Conservation (phyloP, 1,140 invertebrate genomes). For the Drosophila virilis region DNA sequence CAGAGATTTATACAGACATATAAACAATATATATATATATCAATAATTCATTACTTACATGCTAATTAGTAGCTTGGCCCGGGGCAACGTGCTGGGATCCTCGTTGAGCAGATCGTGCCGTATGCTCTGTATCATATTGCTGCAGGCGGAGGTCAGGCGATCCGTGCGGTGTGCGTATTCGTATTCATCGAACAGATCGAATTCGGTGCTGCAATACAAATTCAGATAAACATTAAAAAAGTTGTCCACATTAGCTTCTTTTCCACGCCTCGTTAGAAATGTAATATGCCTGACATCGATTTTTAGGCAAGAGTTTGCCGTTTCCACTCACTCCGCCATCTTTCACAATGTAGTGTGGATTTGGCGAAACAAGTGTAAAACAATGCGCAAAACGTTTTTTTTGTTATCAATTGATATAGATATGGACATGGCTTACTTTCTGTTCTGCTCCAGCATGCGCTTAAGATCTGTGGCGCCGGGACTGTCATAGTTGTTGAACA, state of each 20-base stretch:
- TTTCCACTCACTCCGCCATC: too few species aligned
- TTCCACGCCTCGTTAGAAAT: too few species aligned
- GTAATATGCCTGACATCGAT: too few species aligned
- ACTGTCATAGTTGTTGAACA: constrained; percentile 74
- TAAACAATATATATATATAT: not conserved
- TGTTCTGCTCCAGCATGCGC: constrained; percentile 6
- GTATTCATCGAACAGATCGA: constrained; percentile 34
- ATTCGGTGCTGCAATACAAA: constrained; percentile 44
- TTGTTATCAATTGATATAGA: too few species aligned
- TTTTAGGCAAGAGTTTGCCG: too few species aligned
- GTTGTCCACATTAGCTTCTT: too few species aligned
- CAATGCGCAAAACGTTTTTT: too few species aligned
- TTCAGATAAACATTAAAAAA: too few species aligned
- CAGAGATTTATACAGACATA: not conserved
- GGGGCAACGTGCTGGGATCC: constrained; percentile 45
- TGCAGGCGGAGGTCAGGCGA: constrained; percentile 10
- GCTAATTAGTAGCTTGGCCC: constrained; percentile 31
- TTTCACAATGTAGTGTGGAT: too few species aligned
- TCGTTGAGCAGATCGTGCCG: constrained; percentile 57
- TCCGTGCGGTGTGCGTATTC: not conserved
- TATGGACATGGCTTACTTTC: constrained; percentile 21
- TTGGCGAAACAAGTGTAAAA: too few species aligned
- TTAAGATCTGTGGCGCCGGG: constrained; percentile 46
- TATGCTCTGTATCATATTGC: constrained; percentile 61
- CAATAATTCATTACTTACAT: constrained; percentile 44